Base-by-base conservation (phyloP, 2,888 invertebrate species). In the Latheticus oryzae region DNA sequence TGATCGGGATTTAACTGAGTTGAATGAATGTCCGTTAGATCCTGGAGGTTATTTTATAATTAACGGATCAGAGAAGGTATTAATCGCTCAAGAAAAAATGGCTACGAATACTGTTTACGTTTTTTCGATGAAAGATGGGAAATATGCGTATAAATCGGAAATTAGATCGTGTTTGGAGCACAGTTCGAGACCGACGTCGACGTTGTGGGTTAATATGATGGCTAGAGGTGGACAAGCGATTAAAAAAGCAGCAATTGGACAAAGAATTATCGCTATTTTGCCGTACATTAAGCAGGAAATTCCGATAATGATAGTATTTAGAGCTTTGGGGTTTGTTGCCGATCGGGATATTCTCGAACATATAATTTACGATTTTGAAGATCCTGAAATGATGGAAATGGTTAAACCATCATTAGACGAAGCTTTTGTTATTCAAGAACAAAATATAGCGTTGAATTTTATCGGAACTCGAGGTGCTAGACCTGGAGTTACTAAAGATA, bases 371-470 rank as follows among this genome's bases (percentile, higher is more conserved):
- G 99, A 99, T 76, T 99, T 99, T 81, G 97, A 99, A 79, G 99
- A 99, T 80, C 98, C 97, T 3, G 99, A 99, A 83, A 98, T 99
- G 97, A 99, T 99, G 98, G 99, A 99, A 85, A 98, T 99, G 97
- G 97, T 81, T 0, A 99, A 99, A 78, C 99, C 99, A 0, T 98
- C 98, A 0, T 81, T 99, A 52, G 99, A 99, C 80, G 99, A 99
- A 81, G 99, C 99, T 30, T 99, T 99, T 80, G 98, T 98, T 0
- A 96, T 99, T 67, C 98, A 99, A 80, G 99, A 99, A 76, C 99
- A 99, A 78, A 97, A 93, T 81, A 97, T 99, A 2, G 99, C 99
- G 0, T 82, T 99, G 9, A 99, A 97, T 80, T 99, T 99, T 72
- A 99, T 99, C 72, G 99, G 99, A 64, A 89, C 97, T 5, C 88